A percentile compares a stretch with the other conserved stretches of the same genome.
phyloP scores from a whole-genome alignment of 1,140 invertebrate species.

The Melanaphis sacchari region DNA sequence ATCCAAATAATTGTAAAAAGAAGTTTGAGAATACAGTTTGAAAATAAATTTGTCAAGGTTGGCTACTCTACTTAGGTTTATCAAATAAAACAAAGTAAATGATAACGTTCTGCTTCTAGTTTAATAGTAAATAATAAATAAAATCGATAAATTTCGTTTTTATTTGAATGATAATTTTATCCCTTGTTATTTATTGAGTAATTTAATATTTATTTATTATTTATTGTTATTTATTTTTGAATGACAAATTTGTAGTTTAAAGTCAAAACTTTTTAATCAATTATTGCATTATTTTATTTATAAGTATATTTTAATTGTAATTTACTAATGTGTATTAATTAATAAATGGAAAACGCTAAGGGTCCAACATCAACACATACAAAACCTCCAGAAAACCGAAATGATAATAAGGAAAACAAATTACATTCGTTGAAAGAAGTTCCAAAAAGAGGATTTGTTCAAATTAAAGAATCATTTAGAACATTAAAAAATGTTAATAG shows the following conservation, averaged over 20 bases:
- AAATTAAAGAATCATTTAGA: constrained; percentile 58
- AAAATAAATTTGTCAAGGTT: background rate
- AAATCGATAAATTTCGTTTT: constrained; percentile 29
- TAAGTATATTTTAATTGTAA: background rate
- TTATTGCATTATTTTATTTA: background rate
- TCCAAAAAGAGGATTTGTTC: constrained; percentile 55
- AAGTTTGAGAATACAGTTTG: background rate
- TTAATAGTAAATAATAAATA: constrained; percentile 5
- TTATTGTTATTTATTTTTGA: too few species aligned
- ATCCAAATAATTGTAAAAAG: too few species aligned
- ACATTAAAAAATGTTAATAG: constrained; percentile 54
- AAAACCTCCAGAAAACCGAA: background rate
- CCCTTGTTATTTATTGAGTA: background rate
- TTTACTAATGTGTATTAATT: background rate
- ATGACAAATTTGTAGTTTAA: background rate
- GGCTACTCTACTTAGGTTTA: background rate
- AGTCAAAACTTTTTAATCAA: background rate
- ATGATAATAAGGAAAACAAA: constrained; percentile 44
- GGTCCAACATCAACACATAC: constrained; percentile 11
- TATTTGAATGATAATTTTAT: constrained; percentile 23
- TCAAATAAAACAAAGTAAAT: constrained; percentile 40
- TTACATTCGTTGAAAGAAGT: constrained; percentile 57
- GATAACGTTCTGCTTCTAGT: background rate
- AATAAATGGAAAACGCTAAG: constrained; percentile 42
- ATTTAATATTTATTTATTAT: background rate